Base-by-base conservation (phyloP, 2,797 vertebrate genomes). In the Otolemur crassicaudatus region DNA sequence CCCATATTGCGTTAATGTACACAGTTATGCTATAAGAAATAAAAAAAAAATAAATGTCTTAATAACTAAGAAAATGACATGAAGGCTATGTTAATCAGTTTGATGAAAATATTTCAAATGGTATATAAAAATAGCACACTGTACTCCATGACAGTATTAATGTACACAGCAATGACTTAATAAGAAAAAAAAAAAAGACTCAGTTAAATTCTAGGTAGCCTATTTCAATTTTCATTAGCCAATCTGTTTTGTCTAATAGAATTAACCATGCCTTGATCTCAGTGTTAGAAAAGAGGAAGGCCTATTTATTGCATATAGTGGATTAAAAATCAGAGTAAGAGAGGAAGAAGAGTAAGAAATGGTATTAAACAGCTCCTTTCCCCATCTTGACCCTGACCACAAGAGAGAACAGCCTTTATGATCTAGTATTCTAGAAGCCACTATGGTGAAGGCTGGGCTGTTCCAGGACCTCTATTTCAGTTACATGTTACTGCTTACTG, bases 221-320 rank as follows among this genome's bases (percentile, higher is more conserved):
- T 96, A 80, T 40, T 87, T 87, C 31, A 85, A 22, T 87, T 65
- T 88, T 61, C 46, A 93, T 90, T 75, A 67, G 22, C 27, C 82
- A 76, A 40, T 58, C 34, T 20, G 37, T 63, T 89, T 89, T 87
- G 60, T 82, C 73, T 63, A 53, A 25, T 27, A 87, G 40, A 75
- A 34, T 70, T 17, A 77, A 87, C 10, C 23, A 43, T 10, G 34
- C 17, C n/a, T 85, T 70, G 40, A 56, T 37, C 49, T 1, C 16
- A 77, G 4, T 58, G 22, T 27, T 49, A 70, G 29, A 58, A 91
- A 93, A 77, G 40, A 0, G 12, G 70, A 90, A 94, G 37, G 40
- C 7, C 10, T 22, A 61, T 25, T 58, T 92, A 56, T 83, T 67
- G 69, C 5, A 7, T 20, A 7, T 2, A 76, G 34, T 29, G 2